Base-by-base conservation (phyloP, 2,113 vertebrate genomes). In the Phylloscopus trochiloides region DNA sequence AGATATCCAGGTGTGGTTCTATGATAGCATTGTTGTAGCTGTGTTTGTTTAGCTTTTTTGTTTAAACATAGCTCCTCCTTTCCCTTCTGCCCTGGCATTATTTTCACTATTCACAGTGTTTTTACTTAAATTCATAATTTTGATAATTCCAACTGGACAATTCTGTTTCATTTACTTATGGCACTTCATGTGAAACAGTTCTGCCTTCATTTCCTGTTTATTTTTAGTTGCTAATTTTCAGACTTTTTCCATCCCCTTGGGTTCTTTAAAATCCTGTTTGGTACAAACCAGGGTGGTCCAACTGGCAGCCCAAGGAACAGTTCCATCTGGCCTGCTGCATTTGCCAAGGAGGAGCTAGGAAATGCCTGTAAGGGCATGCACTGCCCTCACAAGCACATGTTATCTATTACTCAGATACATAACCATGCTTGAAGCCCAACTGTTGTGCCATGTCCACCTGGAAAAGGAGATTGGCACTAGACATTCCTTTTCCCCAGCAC, bases 151-250 rank as follows among this genome's bases (percentile, higher is more conserved):
- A 90, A 94, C 76, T 84, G 94, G 75, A 77, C 55, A 93, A 67
- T 86, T 95, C 55, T 83, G 17, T 93, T 94, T 90, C 71, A 50
- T 88, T 65, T 92, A 80, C 55, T 93, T 92, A 92, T 19, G 61
- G 76, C 36, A 86, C 43, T 97, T 93, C 75, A 63, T 90, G 63
- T 83, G 81, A 93, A 93, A 83, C 74, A 73, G 86, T 92, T 94
- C 86, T 96, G 90, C 78, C 72, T 96, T 95, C 75, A 86, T 96
- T 96, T 97, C 93, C 94, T 96, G 96, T 93, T 96, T 96, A 93
- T 96, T 96, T 97, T 97, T 95, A 93, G 93, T 93, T 95, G 93
- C 88, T 95, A 93, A 83, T 96, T 97, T 96, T 95, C 92, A 93
- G 95, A 93, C 88, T 51, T 95, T 96, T 96, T 95, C 87, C 92